Evolutionary conservation across 92 coral and sea anemone genomes (phyloP), one percentile per base, ranked within the genome.

Genomic region (Pocillopora meandrina): DNA sequence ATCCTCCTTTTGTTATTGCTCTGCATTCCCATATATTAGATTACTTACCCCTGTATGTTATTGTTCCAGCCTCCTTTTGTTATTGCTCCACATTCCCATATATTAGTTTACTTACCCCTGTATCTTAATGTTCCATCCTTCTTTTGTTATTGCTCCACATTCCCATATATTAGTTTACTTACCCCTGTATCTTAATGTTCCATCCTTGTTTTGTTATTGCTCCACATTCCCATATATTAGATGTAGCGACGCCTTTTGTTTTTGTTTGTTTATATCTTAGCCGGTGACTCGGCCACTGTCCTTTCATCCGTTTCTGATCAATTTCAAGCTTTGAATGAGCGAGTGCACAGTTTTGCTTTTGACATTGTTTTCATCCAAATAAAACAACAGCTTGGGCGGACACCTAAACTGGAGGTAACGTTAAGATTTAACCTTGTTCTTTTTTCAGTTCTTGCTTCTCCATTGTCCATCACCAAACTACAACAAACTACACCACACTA

Each of bases 311-410:
- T 94, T 21, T 77, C 67, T 15, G 94, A 92, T 56, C 96, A 91
- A 84, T 86, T 96, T 57, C 97, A 94, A 84, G 92, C 95, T 1
- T 84, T 96, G 74, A 96, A 96, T 83, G 95, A 96, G 82, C 86
- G 90, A 76, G 95, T 93, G 34, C 99, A 96, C 82, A 89, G 88
- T 78, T 83, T 96, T 19, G 98, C 98, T 13, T 96, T 94, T 78
- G 99, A 96, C 83, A 94, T 96, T 33, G 92, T 93, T 11, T 96
- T 96, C 84, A 78, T 94, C 56, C 98, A 93, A 87, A 92, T 96
- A 71, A 89, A 90, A 56, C 93, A 93, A 49, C 98, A 96, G 80
- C 81, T 96, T 16, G 85, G 91, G 47, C 75, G 75, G 61, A 85
- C 94, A 56, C 95, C 95, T 5, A 86, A 86, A 68, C 86, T 95